Evolutionary conservation across 2,888 invertebrate species (phyloP), one percentile per base, ranked within the genome.

Genomic region (Mayetiola destructor): DNA sequence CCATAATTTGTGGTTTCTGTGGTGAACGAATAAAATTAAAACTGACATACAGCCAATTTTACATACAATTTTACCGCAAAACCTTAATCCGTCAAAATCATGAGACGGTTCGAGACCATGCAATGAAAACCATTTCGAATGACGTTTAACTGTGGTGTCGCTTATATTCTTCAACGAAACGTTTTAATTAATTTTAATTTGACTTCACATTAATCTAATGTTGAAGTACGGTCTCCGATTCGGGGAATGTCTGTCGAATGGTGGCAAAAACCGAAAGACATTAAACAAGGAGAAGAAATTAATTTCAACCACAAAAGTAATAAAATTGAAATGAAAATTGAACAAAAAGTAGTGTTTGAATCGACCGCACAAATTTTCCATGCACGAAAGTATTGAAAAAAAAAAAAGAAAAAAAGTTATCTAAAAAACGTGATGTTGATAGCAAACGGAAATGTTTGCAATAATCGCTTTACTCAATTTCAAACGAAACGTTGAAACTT

Each of bases 101-200:
- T n/a, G n/a, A n/a, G n/a, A n/a, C n/a, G n/a, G n/a, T n/a, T n/a
- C n/a, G n/a, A n/a, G n/a, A n/a, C n/a, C n/a, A n/a, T n/a, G n/a
- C n/a, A n/a, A n/a, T n/a, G n/a, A n/a, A n/a, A n/a, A n/a, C n/a
- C n/a, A n/a, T n/a, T n/a, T n/a, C n/a, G n/a, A n/a, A n/a, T n/a
- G n/a, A n/a, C 23, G 12, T 42, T 21, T 14, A 10, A 10, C 6
- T 23, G 23, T 12, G 4, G 2, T 3, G 3, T 16, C 16, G 20
- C 20, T 18, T 40, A 40, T 20, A 6, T 3, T 2, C 10, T 20
- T n/a, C n/a, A n/a, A 27, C 27, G 48, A 23, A 48, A 23, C 48
- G 27, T 48, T 48, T 48, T 48, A 48, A 48, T 48, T 48, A 48
- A 48, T 48, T 48, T 48, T 48, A 48, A 48, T 48, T 48, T 27